Evolutionary conservation across 2,113 vertebrate genomes (phyloP).

Genomic region (Tricholaema leucomelas): DNA sequence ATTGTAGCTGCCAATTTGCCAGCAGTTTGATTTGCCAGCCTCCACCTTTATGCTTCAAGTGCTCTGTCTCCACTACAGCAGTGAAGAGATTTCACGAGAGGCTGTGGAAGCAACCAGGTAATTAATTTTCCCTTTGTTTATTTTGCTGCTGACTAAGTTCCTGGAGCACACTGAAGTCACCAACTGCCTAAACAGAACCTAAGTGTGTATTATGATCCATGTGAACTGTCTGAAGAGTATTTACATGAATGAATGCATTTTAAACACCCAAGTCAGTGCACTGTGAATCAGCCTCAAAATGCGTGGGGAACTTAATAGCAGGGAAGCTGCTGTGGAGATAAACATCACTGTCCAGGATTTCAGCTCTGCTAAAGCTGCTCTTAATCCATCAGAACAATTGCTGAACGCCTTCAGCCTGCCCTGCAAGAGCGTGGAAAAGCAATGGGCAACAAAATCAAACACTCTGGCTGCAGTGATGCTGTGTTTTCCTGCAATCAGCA

Average conservation of each 20-base stretch:
- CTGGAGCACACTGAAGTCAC: neutral
- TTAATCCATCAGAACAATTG: neutral
- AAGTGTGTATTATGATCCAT: neutral
- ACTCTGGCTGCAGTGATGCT: neutral
- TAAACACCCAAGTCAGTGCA: constrained; percentile 1
- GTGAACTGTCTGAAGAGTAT: neutral
- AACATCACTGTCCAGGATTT: neutral
- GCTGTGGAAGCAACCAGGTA: neutral
- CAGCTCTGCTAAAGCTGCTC: neutral
- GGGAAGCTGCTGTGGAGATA: neutral
- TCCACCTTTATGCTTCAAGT: neutral
- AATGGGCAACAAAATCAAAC: constrained; percentile 2
- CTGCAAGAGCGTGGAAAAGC: neutral
- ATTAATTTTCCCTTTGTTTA: neutral
- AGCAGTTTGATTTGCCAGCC: neutral
- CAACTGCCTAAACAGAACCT: neutral
- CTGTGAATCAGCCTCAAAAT: neutral
- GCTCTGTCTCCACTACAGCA: neutral
- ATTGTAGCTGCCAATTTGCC: neutral
- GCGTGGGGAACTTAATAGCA: neutral
- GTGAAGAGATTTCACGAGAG: neutral
- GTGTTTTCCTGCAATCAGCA: neutral
- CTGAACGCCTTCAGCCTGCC: neutral
- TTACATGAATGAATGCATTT: neutral
- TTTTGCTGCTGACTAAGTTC: neutral